Conservation (phyloP, 1,140 invertebrate genomes). For the Polypedilum vanderplanki region DNA sequence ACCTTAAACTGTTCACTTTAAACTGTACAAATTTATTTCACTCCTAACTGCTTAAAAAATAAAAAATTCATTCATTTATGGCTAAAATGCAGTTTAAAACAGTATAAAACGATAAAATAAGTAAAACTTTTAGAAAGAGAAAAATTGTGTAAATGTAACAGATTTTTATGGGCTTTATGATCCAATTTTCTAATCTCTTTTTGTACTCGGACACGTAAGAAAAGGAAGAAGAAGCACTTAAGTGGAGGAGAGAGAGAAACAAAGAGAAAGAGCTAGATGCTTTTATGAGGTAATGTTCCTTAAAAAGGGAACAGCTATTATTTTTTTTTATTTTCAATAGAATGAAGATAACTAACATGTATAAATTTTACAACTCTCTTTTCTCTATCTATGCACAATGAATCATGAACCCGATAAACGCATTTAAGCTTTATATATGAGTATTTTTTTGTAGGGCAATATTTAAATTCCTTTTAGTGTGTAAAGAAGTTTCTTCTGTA, state of each 20-base stretch:
- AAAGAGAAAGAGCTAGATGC: neutral
- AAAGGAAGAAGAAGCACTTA: neutral
- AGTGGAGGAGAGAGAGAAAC: neutral
- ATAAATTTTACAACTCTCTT: neutral
- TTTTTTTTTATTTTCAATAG: neutral
- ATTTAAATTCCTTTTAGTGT: slow-evolving; percentile 14
- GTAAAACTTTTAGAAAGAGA: neutral
- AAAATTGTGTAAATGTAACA: slow-evolving; percentile 22
- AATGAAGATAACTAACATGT: neutral
- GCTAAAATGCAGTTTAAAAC: too few species aligned
- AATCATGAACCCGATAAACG: slow-evolving; percentile 23
- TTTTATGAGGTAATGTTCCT: slow-evolving; percentile 28
- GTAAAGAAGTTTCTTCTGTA: neutral
- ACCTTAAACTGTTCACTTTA: too few species aligned
- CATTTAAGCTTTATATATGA: neutral
- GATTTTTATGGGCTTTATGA: slow-evolving; percentile 26
- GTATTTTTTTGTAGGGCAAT: neutral
- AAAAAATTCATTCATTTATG: too few species aligned
- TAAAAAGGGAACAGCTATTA: neutral
- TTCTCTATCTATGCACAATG: neutral
- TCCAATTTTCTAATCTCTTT: slow-evolving; percentile 22
- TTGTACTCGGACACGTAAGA: neutral
- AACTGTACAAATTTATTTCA: too few species aligned
- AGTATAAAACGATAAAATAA: too few species aligned
- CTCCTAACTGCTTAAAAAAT: too few species aligned